Evolutionary conservation across 2,888 invertebrate genomes (phyloP).

Genomic region (Junonia oenone): DNA sequence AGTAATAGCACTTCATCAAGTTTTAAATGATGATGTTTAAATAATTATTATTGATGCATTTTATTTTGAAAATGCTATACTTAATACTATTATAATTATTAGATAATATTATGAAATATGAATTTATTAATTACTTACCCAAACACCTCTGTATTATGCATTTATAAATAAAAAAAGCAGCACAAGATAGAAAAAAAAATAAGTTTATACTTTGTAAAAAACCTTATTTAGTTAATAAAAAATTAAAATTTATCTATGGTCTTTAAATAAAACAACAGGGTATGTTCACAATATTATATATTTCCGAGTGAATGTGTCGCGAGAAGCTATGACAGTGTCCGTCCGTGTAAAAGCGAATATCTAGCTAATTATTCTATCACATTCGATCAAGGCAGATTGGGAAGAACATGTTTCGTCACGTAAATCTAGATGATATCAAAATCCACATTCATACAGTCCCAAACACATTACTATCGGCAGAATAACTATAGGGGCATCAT

Average conservation of each 20-base stretch:
- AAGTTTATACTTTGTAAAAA: too few species aligned
- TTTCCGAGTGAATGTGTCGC: constrained; percentile 32
- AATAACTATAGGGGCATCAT: too few species aligned
- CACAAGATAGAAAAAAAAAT: too few species aligned
- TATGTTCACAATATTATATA: constrained; percentile 32
- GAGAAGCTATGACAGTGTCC: constrained; percentile 43
- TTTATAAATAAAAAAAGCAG: too few species aligned
- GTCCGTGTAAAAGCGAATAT: constrained; percentile 38
- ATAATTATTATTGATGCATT: too few species aligned
- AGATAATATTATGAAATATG: too few species aligned
- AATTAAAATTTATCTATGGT: neutral
- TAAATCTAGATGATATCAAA: neutral
- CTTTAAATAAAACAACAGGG: constrained; percentile 32
- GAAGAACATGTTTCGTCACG: constrained; percentile 43
- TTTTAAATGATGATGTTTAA: too few species aligned
- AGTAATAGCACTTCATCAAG: too few species aligned
- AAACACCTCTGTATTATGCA: too few species aligned
- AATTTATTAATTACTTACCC: too few species aligned
- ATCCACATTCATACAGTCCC: neutral
- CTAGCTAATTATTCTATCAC: constrained; percentile 25
- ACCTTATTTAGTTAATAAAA: neutral
- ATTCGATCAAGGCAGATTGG: constrained; percentile 48
- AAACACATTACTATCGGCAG: neutral
- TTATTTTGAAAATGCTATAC: too few species aligned
- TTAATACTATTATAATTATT: too few species aligned